Evolutionary conservation across 30 jellyfish, hydroid and myxozoan genomes (phyloP), one percentile per base, ranked within the genome.

Genomic region (Aurelia aurita): DNA sequence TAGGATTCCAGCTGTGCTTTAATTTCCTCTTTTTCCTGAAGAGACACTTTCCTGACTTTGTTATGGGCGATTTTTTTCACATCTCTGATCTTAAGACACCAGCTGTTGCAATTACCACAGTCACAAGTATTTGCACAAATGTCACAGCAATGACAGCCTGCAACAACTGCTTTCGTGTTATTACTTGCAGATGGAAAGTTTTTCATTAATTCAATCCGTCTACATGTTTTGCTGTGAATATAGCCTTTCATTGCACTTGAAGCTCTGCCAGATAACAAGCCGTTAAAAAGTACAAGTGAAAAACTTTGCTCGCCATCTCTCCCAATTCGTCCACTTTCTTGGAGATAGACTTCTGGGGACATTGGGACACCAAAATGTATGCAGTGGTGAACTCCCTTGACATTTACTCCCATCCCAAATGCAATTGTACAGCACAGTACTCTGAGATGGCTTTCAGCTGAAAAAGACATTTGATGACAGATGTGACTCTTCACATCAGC

Each of bases 311-410:
- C 20, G 3, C 73, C 85, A 72, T 72, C 85, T 21, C 85, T 49
- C 2, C 85, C 72, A 47, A 49, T 22, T 23, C 72, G 32, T 4
- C 85, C 85, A 9, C 47, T 72, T 45, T 72, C 85, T 21, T 72
- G 85, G 5, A 72, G 53, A 9, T 35, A 72, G 3, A 10, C 4
- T 47, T 72, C 85, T 9, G 27, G 14, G 5, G 51, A 2, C 6
- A 20, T 46, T n/a, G 85, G 54, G 4, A 49, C 49, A 6, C 77
- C 77, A 9, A 65, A 21, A 32, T 65, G 77, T 16, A 65, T 65
- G 5, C 12, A 3, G 6, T 18, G 3, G 55, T 65, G 3, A 7
- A 65, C 9, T 6, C 59, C 77, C 28, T 21, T 65, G 58, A 44
- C 22, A 32, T 65, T 18, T 5, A 65, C 58, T 6, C 77, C 77